Conservation (phyloP, 2,113 vertebrate genomes). For the Vicugna pacos region DNA sequence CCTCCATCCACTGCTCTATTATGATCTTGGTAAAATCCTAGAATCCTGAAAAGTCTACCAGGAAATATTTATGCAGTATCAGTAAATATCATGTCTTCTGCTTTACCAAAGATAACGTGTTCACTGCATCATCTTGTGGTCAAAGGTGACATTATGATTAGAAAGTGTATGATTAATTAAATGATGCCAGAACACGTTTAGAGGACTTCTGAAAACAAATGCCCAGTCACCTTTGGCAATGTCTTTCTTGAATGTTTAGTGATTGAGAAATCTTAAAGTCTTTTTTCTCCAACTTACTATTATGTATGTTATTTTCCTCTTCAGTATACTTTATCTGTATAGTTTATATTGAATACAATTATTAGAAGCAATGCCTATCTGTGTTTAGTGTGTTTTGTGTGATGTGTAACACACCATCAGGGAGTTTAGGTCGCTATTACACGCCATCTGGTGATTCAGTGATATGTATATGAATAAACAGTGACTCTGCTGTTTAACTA, state of each 20-base stretch:
- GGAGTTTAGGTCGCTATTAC: constrained; percentile 22
- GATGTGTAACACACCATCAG: background rate
- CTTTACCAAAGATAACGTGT: background rate
- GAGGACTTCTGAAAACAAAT: background rate
- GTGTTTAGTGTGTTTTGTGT: background rate
- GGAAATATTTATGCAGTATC: background rate
- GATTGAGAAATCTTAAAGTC: background rate
- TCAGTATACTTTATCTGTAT: background rate
- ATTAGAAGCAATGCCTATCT: background rate
- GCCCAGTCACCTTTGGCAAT: background rate
- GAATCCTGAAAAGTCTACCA: background rate
- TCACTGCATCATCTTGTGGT: background rate
- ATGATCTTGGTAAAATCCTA: background rate
- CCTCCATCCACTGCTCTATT: background rate
- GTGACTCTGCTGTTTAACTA: constrained; percentile 53
- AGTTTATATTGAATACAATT: background rate
- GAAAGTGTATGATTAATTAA: background rate
- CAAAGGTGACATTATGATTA: background rate
- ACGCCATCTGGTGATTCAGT: constrained; percentile 70
- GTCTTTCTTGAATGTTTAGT: background rate
- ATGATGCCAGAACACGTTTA: background rate
- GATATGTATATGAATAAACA: constrained; percentile 37
- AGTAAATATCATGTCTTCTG: background rate
- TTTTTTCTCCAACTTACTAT: background rate
- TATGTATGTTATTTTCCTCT: background rate